Conservation (phyloP, 2,797 vertebrate genomes). For the Notolepis coatsorum region DNA sequence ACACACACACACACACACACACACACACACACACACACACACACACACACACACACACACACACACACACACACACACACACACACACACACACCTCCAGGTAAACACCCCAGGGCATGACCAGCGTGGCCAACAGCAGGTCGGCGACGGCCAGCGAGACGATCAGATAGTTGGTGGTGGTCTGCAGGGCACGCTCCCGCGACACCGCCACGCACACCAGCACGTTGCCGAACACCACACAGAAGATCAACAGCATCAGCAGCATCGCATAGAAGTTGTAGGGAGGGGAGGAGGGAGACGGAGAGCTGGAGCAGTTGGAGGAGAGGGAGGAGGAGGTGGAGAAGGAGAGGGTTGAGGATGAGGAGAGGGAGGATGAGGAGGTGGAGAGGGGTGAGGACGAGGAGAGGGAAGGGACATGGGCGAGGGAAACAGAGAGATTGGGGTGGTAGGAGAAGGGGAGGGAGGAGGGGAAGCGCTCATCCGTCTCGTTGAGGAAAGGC, state of each 20-base stretch:
- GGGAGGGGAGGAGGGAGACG: slow-evolving; percentile 62
- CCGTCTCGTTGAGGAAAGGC: slow-evolving; percentile 66
- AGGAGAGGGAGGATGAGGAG: not conserved
- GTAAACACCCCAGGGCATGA: slow-evolving; percentile 85
- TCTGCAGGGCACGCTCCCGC: slow-evolving; percentile 77
- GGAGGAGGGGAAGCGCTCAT: slow-evolving; percentile 36
- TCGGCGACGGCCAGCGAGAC: slow-evolving; percentile 83
- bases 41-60: not conserved
- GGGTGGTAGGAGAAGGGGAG: slow-evolving; percentile 36
- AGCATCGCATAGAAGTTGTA: slow-evolving; percentile 84
- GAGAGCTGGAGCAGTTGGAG: slow-evolving; percentile 69
- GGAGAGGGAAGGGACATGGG: slow-evolving; percentile 36
- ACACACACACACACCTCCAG: slow-evolving; percentile 68
- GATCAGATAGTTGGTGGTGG: slow-evolving; percentile 85
- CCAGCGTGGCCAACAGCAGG: slow-evolving; percentile 80
- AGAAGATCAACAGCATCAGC: slow-evolving; percentile 81
- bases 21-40: not conserved
- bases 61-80: slow-evolving; percentile 5
- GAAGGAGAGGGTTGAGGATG: slow-evolving; percentile 43
- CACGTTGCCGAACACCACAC: slow-evolving; percentile 82
- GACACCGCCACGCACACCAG: slow-evolving; percentile 81
- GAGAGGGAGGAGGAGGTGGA: slow-evolving; percentile 34
- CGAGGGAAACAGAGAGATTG: slow-evolving; percentile 50
- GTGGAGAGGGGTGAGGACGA: slow-evolving; percentile 28
- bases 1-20: not conserved